Evolutionary conservation across 2,113 vertebrate species (phyloP).

Genomic region (Catagonus wagneri): DNA sequence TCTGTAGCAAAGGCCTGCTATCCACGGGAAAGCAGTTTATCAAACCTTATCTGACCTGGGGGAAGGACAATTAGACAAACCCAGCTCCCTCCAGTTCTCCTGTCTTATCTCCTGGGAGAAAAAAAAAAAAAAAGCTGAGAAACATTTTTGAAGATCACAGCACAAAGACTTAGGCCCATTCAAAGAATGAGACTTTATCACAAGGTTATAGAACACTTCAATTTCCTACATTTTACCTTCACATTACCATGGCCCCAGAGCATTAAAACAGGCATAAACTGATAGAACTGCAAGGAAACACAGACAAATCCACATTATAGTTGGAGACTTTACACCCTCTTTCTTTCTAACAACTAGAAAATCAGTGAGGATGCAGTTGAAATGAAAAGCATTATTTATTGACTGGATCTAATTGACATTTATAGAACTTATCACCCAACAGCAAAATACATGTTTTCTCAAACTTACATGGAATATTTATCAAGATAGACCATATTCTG

Average conservation of each 20-base stretch:
- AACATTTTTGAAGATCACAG: not conserved
- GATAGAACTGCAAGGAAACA: not conserved
- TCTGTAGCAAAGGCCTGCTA: not conserved
- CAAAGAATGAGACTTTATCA: not conserved
- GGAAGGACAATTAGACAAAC: not conserved
- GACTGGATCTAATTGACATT: slow-evolving; percentile 20
- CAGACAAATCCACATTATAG: not conserved
- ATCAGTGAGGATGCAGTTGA: not conserved
- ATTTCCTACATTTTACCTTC: not conserved
- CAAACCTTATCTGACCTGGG: not conserved
- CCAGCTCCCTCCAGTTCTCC: not conserved
- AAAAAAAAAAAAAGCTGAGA: not conserved
- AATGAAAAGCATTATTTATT: not conserved
- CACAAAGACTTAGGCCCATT: not conserved
- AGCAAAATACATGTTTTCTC: not conserved
- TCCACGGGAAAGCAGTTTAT: not conserved
- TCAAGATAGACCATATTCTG: not conserved
- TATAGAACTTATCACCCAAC: not conserved
- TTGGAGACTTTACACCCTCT: not conserved
- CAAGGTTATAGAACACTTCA: not conserved
- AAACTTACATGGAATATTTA: slow-evolving; percentile 11
- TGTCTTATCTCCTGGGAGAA: not conserved
- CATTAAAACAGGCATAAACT: not conserved
- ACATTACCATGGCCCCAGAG: not conserved
- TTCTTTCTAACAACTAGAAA: slow-evolving; percentile 10